Percentiles rank a stretch among this genome's conserved stretches.
phyloP scores from a whole-genome alignment of 2,797 vertebrate species.

The Euthynnus affinis region DNA sequence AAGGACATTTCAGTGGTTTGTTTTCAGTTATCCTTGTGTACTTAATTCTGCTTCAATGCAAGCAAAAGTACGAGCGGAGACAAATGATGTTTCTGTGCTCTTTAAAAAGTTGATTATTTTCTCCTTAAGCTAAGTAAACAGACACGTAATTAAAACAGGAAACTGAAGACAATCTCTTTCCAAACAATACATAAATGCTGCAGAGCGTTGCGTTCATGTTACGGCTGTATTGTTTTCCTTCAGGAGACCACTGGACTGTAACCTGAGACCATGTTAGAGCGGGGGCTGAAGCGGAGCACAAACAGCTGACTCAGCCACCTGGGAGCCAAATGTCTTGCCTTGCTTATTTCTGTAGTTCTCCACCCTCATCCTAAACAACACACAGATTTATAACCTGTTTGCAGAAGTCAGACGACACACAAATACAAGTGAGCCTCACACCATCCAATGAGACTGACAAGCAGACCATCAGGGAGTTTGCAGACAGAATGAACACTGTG shows the following conservation, averaged over 20 bases:
- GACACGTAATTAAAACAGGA: conserved; percentile 39
- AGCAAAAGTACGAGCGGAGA: conserved; percentile 1
- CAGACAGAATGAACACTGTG: conserved; percentile 31
- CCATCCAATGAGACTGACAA: conserved; percentile 24
- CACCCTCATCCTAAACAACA: conserved; percentile 76
- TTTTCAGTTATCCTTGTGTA: not conserved
- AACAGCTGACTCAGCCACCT: conserved; percentile 83
- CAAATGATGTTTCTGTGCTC: not conserved
- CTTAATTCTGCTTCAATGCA: not conserved
- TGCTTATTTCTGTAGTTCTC: conserved; percentile 69
- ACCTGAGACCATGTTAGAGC: conserved; percentile 60
- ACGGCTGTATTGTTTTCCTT: conserved; percentile 46
- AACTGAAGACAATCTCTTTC: conserved; percentile 38
- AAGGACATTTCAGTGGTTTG: conserved; percentile 7
- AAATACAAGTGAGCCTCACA: conserved; percentile 42
- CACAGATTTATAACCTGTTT: conserved; percentile 61
- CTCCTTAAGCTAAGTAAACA: conserved; percentile 37
- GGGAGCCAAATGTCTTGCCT: conserved; percentile 80
- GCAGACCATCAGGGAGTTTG: conserved; percentile 26
- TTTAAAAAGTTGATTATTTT: conserved; percentile 27
- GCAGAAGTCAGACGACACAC: conserved; percentile 55
- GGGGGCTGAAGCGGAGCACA: conserved; percentile 53
- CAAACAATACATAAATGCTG: conserved; percentile 23
- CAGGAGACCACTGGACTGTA: conserved; percentile 47
- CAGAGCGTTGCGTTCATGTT: conserved; percentile 22